Conservation (phyloP, 2,113 vertebrate genomes). For the Diglossa brunneiventris region DNA sequence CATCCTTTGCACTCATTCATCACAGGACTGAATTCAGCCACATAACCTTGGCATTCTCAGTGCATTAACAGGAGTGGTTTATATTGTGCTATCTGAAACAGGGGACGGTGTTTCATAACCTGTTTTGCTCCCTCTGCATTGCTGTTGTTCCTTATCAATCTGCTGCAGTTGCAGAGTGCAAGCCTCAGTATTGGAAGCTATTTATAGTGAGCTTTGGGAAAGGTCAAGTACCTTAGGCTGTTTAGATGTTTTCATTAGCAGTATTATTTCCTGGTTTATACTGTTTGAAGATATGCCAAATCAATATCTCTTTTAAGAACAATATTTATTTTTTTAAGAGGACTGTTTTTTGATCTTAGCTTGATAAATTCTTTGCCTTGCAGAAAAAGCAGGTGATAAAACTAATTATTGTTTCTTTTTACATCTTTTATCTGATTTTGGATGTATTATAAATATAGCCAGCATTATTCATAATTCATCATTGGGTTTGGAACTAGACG, state of each 20-base stretch:
- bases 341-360: not conserved
- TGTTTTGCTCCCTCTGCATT: not conserved
- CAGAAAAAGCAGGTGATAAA: not conserved
- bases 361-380: not conserved
- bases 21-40: not conserved
- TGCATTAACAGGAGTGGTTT: not conserved
- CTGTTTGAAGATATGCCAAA: not conserved
- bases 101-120: not conserved
- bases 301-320: not conserved
- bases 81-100: not conserved
- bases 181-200: constrained; percentile 10
- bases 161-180: constrained; percentile 34
- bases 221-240: constrained; percentile 29
- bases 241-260: constrained; percentile 41
- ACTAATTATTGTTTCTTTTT: not conserved
- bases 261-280: constrained; percentile 4
- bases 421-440: not conserved
- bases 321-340: not conserved
- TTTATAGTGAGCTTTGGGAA: constrained; percentile 52
- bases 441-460: not conserved
- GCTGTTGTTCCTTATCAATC: constrained; percentile 45
- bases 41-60: not conserved
- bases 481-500: not conserved
- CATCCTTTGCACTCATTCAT: not conserved
- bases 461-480: not conserved